These are phyloP conservation scores for Catocala fraxini DNA, from an alignment of 2,888 invertebrate genomes.

Conservation along the genomic window DNA sequence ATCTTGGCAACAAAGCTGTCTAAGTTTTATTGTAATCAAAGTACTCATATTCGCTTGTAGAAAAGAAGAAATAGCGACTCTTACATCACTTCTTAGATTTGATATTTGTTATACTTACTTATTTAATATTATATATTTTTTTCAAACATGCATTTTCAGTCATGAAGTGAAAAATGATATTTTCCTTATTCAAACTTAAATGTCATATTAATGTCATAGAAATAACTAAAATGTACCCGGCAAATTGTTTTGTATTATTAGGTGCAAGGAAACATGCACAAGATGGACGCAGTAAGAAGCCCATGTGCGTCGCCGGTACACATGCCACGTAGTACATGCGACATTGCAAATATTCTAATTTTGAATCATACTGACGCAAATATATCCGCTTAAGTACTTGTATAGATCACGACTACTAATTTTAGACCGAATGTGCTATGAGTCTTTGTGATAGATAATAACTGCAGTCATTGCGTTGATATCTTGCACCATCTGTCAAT, in stretches of 20 bases:
- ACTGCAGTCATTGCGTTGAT: slow-evolving; percentile 32
- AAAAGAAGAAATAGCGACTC: slow-evolving; percentile 6
- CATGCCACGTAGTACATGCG: slow-evolving; percentile 57
- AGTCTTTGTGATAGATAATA: slow-evolving; percentile 57
- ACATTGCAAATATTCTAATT: slow-evolving; percentile 76
- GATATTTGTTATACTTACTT: background rate
- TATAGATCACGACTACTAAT: slow-evolving; percentile 69
- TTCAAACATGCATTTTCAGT: slow-evolving; percentile 8
- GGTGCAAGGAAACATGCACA: slow-evolving; percentile 56
- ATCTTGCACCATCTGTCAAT: slow-evolving; percentile 25
- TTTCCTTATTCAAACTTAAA: slow-evolving; percentile 43
- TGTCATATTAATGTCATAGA: slow-evolving; percentile 41
- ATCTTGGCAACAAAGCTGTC: background rate
- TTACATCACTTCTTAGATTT: slow-evolving; percentile 8
- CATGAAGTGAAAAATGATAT: slow-evolving; percentile 23
- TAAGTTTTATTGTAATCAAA: background rate
- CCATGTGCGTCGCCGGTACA: slow-evolving; percentile 66
- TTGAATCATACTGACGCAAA: slow-evolving; percentile 60
- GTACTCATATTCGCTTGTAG: background rate
- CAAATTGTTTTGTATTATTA: slow-evolving; percentile 13
- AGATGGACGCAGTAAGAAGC: slow-evolving; percentile 72
- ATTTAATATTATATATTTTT: slow-evolving; percentile 16
- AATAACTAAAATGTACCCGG: slow-evolving; percentile 17
- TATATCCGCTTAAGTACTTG: slow-evolving; percentile 58
- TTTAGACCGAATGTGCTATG: slow-evolving; percentile 68